Evolutionary conservation across 2,888 invertebrate species (phyloP).

Genomic region (Heteropelma amictum): DNA sequence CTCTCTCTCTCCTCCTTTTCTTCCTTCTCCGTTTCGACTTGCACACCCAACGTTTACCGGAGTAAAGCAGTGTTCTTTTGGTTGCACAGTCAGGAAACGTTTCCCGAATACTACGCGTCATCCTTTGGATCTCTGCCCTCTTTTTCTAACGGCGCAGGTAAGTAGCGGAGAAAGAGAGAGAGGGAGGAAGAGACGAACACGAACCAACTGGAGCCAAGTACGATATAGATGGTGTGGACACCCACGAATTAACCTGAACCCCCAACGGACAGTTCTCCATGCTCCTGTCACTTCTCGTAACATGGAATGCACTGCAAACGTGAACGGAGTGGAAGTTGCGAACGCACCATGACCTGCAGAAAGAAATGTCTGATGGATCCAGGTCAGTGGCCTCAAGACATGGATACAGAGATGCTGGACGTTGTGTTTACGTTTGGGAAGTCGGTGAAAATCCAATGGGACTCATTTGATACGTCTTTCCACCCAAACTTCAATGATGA

Average conservation of each 20-base stretch:
- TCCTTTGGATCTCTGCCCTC: background rate
- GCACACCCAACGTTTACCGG: slow-evolving; percentile 11
- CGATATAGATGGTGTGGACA: slow-evolving; percentile 62
- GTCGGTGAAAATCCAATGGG: too few relatives aligned
- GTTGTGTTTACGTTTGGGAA: too few relatives aligned
- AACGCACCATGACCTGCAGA: slow-evolving; percentile 46
- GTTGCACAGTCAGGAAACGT: background rate
- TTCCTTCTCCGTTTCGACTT: background rate
- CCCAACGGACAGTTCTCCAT: background rate
- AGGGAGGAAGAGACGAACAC: slow-evolving; percentile 1
- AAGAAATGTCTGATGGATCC: slow-evolving; percentile 29
- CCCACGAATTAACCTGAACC: slow-evolving; percentile 64
- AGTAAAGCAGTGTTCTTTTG: slow-evolving; percentile 16
- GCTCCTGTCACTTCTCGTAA: slow-evolving; percentile 21
- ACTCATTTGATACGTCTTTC: background rate
- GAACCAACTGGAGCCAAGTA: slow-evolving; percentile 49
- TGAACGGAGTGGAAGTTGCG: background rate
- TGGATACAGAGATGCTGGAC: background rate
- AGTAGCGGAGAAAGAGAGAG: background rate
- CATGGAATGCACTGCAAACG: background rate
- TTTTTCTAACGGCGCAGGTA: slow-evolving; percentile 54
- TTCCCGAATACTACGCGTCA: slow-evolving; percentile 10
- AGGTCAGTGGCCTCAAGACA: slow-evolving; percentile 46
- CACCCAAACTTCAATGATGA: background rate
- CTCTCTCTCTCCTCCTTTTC: slow-evolving; percentile 13